Percentiles rank a stretch among this genome's conserved stretches.
Evolutionary conservation across 2,797 vertebrate species (phyloP).

Genomic region (Vipera ursinii): DNA sequence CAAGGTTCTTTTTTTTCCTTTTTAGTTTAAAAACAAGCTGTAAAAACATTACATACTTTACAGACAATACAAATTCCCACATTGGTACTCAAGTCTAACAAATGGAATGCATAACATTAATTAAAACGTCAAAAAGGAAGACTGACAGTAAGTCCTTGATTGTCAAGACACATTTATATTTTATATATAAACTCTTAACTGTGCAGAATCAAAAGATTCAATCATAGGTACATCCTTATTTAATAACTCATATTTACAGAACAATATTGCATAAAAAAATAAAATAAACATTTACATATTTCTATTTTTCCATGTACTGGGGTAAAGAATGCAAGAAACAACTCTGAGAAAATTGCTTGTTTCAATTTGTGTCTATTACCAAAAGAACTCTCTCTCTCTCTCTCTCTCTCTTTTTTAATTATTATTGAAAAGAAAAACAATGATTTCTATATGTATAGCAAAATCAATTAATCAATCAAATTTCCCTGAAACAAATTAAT

Average conservation of each 20-base stretch:
- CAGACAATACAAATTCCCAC: constrained; percentile 82
- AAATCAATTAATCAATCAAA: constrained; percentile 64
- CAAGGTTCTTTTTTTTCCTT: constrained; percentile 63
- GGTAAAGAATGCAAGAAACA: constrained; percentile 81
- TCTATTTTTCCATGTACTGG: constrained; percentile 78
- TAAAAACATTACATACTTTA: constrained; percentile 92
- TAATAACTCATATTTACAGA: constrained; percentile 81
- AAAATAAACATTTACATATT: constrained; percentile 80
- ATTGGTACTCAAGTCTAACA: constrained; percentile 79
- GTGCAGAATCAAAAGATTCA: constrained; percentile 81
- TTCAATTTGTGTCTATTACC: constrained; percentile 74
- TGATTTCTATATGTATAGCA: constrained; percentile 64
- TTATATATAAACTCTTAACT: constrained; percentile 82
- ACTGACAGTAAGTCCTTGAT: constrained; percentile 85
- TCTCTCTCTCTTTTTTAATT: constrained; percentile 20
- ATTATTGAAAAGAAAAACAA: constrained; percentile 69
- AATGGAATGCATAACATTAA: constrained; percentile 88
- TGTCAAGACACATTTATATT: constrained; percentile 85
- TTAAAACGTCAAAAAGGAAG: constrained; percentile 77
- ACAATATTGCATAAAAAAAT: constrained; percentile 82
- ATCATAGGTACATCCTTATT: constrained; percentile 79
- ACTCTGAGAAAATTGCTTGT: constrained; percentile 74
- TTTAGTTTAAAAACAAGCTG: constrained; percentile 73
- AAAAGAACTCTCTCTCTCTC: constrained; percentile 48
- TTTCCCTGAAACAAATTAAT: constrained; percentile 77